These are phyloP conservation scores for Dromococcyx pavoninus DNA, from an alignment of 2,797 vertebrate genomes.

Conservation along the genomic window DNA sequence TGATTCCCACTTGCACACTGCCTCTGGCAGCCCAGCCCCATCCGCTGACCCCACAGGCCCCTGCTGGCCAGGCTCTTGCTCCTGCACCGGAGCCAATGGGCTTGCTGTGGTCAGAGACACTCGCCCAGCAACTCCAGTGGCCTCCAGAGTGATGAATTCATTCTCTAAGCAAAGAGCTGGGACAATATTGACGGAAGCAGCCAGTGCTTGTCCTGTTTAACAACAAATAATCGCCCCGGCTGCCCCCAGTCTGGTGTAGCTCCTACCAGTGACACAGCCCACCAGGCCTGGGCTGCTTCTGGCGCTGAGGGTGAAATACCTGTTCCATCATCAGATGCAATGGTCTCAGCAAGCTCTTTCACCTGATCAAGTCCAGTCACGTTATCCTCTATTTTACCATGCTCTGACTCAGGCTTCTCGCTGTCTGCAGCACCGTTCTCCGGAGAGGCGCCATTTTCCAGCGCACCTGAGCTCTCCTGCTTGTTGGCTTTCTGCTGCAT, in stretches of 20 bases:
- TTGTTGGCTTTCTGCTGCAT: slow-evolving; percentile 97
- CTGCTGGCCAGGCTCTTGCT: neutral
- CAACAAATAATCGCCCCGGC: neutral
- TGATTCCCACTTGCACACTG: rapidly evolving
- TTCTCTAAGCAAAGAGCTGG: neutral
- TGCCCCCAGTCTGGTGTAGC: neutral
- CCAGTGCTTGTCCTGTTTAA: neutral
- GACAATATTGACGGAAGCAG: rapidly evolving
- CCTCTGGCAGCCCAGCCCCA: neutral
- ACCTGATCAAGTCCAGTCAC: slow-evolving; percentile 90
- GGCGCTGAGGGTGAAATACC: slow-evolving; percentile 59
- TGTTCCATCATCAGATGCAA: slow-evolving; percentile 90
- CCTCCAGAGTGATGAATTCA: neutral
- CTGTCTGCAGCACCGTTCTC: slow-evolving; percentile 67
- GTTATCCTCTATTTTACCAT: slow-evolving; percentile 85
- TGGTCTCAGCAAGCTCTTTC: slow-evolving; percentile 95
- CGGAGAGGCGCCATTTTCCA: slow-evolving; percentile 68
- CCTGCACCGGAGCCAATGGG: neutral
- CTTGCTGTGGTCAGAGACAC: neutral
- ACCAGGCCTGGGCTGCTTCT: neutral
- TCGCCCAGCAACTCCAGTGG: neutral
- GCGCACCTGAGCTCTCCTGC: slow-evolving; percentile 61
- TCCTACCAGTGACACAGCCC: neutral
- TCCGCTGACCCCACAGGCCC: neutral
- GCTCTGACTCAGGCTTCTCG: slow-evolving; percentile 77